Evolutionary conservation across 1,140 invertebrate genomes (phyloP).

Genomic region (Caenorhabditis inopinata): DNA sequence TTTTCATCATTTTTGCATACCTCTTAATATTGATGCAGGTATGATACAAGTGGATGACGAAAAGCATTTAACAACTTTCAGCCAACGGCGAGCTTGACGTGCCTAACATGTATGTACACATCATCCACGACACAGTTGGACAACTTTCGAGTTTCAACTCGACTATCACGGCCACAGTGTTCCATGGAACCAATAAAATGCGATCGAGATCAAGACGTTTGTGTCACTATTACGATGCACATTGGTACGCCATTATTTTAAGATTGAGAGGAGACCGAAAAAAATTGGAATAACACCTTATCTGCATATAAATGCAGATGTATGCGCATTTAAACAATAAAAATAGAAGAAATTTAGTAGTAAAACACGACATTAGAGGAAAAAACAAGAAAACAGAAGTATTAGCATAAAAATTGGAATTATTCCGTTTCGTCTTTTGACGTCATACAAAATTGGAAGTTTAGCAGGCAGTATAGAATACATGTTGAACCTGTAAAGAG

Average conservation of each 20-base stretch:
- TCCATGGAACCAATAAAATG: slow-evolving; percentile 49
- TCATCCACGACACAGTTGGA: slow-evolving; percentile 47
- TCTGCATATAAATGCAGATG: slow-evolving; percentile 19
- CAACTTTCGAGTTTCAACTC: slow-evolving; percentile 49
- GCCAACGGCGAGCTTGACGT: neutral
- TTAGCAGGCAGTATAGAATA: no score
- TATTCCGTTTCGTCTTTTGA: neutral
- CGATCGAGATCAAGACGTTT: slow-evolving; percentile 49
- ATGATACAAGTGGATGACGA: neutral
- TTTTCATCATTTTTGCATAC: neutral
- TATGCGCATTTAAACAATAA: neutral
- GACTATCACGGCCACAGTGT: slow-evolving; percentile 44
- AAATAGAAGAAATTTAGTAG: neutral
- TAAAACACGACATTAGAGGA: neutral
- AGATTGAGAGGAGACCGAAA: neutral
- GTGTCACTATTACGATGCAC: slow-evolving; percentile 51
- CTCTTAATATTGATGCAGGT: neutral
- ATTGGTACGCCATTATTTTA: slow-evolving; percentile 36
- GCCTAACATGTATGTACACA: slow-evolving; percentile 21
- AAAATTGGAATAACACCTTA: neutral
- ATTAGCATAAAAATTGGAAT: slow-evolving; percentile 30
- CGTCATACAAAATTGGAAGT: no score
- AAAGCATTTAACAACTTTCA: neutral
- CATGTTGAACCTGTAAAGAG: neutral
- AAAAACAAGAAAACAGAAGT: neutral